Conservation (phyloP, 2,888 invertebrate species). For the Strigamia transsilvanica region DNA sequence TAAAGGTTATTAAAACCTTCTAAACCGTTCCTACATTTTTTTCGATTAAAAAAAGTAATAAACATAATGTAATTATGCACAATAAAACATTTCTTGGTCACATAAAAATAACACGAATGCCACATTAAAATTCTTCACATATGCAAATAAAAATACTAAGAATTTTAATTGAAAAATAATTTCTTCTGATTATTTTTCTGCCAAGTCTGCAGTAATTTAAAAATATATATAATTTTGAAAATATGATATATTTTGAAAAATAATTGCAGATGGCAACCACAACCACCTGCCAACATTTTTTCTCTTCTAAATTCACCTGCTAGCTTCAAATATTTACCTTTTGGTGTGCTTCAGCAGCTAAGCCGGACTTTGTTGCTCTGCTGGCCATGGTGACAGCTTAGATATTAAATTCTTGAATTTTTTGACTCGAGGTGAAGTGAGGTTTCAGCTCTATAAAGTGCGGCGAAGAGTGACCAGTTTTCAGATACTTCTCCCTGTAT, state of each 20-base stretch:
- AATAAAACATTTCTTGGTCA: too few relatives aligned
- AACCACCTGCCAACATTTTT: slow-evolving; percentile 25
- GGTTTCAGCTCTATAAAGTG: neutral
- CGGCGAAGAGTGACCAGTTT: slow-evolving; percentile 1
- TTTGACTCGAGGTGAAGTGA: neutral
- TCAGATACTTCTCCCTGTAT: neutral
- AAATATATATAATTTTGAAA: too few relatives aligned
- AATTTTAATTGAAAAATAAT: too few relatives aligned
- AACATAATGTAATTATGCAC: too few relatives aligned
- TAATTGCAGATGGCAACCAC: neutral
- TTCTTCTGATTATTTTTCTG: too few relatives aligned
- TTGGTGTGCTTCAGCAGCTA: slow-evolving; percentile 93
- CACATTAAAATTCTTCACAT: too few relatives aligned
- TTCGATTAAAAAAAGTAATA: too few relatives aligned
- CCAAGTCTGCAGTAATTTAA: too few relatives aligned
- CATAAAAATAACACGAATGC: too few relatives aligned
- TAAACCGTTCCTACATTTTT: too few relatives aligned
- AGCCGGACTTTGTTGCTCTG: slow-evolving; percentile 89
- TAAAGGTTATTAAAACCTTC: too few relatives aligned
- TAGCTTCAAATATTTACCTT: slow-evolving; percentile 74
- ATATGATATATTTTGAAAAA: neutral
- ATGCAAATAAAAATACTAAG: too few relatives aligned
- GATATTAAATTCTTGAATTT: neutral
- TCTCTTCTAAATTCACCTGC: neutral
- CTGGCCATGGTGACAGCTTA: slow-evolving; percentile 72